phyloP scores from a whole-genome alignment of 2,113 vertebrate species.

The Lasiurus borealis region DNA sequence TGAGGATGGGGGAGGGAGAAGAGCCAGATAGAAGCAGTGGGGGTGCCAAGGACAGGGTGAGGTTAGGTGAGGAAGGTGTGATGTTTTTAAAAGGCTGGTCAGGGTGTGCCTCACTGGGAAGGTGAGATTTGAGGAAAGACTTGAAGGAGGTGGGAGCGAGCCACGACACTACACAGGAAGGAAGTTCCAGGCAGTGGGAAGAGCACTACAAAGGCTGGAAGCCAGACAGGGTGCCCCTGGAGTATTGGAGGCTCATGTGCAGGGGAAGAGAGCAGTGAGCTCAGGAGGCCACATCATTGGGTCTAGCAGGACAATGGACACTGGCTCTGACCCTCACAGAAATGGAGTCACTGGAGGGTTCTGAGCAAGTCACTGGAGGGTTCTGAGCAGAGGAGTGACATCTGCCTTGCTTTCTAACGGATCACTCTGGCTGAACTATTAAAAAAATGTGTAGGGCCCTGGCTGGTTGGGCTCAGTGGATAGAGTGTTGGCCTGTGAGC shows the following conservation, averaged over 20 bases:
- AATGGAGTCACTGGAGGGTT: background rate
- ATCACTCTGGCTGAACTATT: background rate
- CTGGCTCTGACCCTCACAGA: background rate
- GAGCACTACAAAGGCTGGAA: background rate
- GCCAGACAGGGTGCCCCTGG: background rate
- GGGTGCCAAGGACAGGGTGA: background rate
- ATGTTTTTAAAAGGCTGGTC: background rate
- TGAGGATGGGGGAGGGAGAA: background rate
- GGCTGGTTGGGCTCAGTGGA: too few species aligned
- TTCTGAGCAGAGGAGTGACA: background rate
- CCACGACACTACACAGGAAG: fast-evolving
- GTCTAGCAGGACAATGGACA: background rate
- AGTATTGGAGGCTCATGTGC: fast-evolving
- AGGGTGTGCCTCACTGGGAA: background rate
- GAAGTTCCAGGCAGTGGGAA: background rate
- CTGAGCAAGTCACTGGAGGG: background rate
- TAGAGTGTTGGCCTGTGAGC: too few species aligned
- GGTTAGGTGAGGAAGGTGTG: background rate
- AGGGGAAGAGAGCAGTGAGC: background rate
- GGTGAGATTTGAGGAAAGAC: background rate
- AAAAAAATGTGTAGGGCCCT: background rate
- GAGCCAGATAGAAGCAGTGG: background rate
- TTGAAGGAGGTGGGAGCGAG: background rate
- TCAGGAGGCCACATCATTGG: background rate
- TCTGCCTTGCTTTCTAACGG: background rate